These are phyloP conservation scores for Sardina pilchardus DNA, from an alignment of 2,113 vertebrate genomes.

Conservation along the genomic window DNA sequence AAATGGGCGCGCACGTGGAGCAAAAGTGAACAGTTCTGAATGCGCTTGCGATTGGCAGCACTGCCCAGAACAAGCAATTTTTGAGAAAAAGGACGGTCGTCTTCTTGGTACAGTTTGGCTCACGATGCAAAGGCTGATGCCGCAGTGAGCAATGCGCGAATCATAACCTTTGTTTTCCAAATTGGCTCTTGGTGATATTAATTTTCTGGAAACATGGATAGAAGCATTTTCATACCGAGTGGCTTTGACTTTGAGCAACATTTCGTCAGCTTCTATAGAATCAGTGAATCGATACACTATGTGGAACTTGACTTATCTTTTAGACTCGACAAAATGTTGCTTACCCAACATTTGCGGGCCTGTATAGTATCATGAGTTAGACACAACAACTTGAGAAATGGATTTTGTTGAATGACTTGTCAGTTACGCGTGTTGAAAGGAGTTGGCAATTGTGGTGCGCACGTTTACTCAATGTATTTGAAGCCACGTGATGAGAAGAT, in stretches of 20 bases:
- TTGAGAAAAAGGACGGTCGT: neutral
- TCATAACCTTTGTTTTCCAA: neutral
- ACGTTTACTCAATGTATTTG: neutral
- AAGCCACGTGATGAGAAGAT: neutral
- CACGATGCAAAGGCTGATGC: neutral
- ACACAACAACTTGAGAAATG: neutral
- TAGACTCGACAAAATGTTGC: neutral
- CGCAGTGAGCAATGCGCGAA: neutral
- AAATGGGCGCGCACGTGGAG: constrained; percentile 56
- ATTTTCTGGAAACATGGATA: neutral
- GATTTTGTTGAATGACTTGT: neutral
- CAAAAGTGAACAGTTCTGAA: neutral
- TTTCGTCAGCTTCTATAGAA: neutral
- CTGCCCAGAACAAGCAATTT: neutral
- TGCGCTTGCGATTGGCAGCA: neutral
- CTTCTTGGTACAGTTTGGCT: constrained; percentile 6
- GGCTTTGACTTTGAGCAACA: neutral
- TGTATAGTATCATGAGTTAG: neutral
- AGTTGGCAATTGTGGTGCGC: neutral
- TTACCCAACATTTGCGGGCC: neutral
- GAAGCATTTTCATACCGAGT: neutral
- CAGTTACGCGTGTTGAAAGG: neutral
- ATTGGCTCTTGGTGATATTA: neutral
- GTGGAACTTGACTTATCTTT: neutral
- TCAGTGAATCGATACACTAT: neutral